These are phyloP conservation scores for Eospalax fontanierii DNA, from an alignment of 2,797 vertebrate species.

Conservation along the genomic window DNA sequence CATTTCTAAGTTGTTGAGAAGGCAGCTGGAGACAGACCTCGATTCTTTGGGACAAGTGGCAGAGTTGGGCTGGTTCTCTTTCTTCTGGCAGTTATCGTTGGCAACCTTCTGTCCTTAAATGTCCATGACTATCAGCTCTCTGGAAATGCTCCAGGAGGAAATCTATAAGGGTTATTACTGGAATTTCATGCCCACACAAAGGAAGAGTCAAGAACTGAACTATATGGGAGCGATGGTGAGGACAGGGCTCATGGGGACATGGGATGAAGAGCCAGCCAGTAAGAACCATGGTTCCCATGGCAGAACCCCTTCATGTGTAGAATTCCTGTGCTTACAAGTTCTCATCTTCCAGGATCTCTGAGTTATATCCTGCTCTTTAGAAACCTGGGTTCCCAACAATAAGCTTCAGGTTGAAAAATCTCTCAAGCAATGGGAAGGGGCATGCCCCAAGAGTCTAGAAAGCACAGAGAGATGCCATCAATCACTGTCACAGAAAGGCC, in stretches of 20 bases:
- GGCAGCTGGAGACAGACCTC: background rate
- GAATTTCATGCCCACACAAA: background rate
- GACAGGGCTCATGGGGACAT: background rate
- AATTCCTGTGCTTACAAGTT: background rate
- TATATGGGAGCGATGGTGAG: background rate
- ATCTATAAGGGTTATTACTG: background rate
- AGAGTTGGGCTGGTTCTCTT: background rate
- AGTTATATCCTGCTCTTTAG: background rate
- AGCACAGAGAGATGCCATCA: background rate
- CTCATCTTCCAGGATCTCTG: background rate
- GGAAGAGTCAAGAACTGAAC: background rate
- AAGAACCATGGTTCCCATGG: background rate
- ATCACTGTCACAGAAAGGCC: background rate
- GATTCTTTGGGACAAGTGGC: background rate
- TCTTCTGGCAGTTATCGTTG: background rate
- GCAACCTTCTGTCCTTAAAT: background rate
- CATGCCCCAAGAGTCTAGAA: background rate
- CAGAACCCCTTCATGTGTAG: no score
- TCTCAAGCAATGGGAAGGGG: background rate
- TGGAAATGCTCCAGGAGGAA: background rate
- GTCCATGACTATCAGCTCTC: background rate
- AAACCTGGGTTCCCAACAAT: background rate
- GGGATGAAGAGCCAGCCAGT: background rate
- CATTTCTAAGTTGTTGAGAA: background rate
- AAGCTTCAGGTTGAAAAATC: background rate